A percentile compares a stretch with the other conserved stretches of the same genome.
These are phyloP conservation scores for Spongia lamella DNA, from an alignment of 37 sponge, comb jelly and placozoan species.

Conservation along the genomic window DNA sequence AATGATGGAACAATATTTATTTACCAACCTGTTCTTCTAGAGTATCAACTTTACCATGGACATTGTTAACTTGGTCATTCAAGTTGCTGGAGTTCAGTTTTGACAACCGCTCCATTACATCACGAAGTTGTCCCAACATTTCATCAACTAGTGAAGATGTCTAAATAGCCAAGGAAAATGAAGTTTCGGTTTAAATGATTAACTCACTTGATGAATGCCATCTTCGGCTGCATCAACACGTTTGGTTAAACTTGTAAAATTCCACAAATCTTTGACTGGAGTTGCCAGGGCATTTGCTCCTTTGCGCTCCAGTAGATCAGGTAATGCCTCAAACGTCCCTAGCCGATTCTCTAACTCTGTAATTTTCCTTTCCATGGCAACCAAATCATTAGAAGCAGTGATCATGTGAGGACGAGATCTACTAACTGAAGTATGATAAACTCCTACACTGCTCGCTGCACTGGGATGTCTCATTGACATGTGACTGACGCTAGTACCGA, in stretches of 20 bases:
- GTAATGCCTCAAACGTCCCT: constrained; percentile 61
- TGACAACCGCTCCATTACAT: constrained; percentile 22
- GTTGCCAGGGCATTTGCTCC: constrained; percentile 53
- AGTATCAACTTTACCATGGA: background rate
- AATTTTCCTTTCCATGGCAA: constrained; percentile 68
- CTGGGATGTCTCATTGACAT: too few species aligned
- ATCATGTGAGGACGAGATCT: constrained; percentile 32
- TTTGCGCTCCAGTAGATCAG: constrained; percentile 66
- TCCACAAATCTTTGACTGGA: constrained; percentile 86
- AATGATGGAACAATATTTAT: background rate
- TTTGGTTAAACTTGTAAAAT: constrained; percentile 76
- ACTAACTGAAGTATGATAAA: too few species aligned
- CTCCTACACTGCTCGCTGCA: too few species aligned
- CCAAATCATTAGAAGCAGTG: constrained; percentile 63
- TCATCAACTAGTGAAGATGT: constrained; percentile 65
- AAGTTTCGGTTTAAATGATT: background rate
- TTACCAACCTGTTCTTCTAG: background rate
- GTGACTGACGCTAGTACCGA: too few species aligned
- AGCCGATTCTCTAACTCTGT: constrained; percentile 60
- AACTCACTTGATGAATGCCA: constrained; percentile 62
- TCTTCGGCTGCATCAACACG: constrained; percentile 80
- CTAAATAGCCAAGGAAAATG: constrained; percentile 25
- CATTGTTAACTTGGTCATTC: background rate
- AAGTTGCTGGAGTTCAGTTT: constrained; percentile 6
- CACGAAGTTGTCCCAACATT: constrained; percentile 60